phyloP scores from a whole-genome alignment of 2,797 vertebrate genomes.

The Psittacula derbiana region DNA sequence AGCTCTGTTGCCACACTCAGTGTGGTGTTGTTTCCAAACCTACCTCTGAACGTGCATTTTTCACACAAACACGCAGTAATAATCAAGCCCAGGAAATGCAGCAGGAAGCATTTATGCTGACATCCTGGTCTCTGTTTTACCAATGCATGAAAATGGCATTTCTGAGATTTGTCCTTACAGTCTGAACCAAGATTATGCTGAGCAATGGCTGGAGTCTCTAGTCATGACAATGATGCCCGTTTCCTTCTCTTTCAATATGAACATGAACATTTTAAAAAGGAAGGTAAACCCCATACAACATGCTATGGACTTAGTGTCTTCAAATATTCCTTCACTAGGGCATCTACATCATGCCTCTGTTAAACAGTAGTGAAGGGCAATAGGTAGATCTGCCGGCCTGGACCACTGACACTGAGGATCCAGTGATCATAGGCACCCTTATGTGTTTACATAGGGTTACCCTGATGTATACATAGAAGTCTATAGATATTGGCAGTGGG shows the following conservation, averaged over 20 bases:
- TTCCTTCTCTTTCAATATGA: neutral
- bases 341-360: fast-evolving
- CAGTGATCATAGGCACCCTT: neutral
- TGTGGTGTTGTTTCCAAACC: neutral
- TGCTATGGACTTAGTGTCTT: neutral
- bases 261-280: neutral
- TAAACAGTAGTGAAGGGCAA: neutral
- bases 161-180: neutral
- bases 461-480: neutral
- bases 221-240: neutral
- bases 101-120: neutral
- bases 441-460: neutral
- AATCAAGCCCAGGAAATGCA: neutral
- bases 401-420: neutral
- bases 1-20: neutral
- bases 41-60: neutral
- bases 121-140: neutral
- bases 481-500: fast-evolving
- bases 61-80: neutral
- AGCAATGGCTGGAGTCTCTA: neutral
- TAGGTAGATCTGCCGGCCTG: neutral
- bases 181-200: neutral
- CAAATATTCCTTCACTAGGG: neutral
- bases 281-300: neutral
- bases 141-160: neutral